Conservation (phyloP, 2,113 vertebrate species). For the Pycnonotus jocosus region DNA sequence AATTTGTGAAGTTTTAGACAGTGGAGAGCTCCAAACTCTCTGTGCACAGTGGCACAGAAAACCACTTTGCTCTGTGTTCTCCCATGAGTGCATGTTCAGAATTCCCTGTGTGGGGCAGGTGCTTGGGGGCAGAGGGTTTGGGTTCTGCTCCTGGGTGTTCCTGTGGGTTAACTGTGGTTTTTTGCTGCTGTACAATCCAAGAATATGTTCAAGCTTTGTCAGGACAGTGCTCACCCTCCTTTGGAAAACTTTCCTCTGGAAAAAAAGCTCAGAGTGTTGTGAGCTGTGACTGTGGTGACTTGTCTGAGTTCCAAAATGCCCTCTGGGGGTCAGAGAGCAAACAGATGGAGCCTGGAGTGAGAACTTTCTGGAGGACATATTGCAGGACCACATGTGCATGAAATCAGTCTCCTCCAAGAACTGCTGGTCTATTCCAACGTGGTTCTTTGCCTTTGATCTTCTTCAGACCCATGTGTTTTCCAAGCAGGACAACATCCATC, state of each 20-base stretch:
- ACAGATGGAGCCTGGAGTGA: not conserved
- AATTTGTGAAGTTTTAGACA: not conserved
- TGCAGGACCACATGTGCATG: not conserved
- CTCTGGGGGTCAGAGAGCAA: not conserved
- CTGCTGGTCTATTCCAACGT: not conserved
- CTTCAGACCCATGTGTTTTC: not conserved
- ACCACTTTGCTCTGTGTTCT: not conserved
- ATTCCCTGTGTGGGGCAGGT: not conserved
- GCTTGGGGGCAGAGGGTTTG: not conserved
- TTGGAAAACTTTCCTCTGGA: not conserved
- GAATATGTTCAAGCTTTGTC: not conserved
- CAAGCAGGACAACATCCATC: not conserved
- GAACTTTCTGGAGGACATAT: not conserved
- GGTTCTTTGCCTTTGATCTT: slow-evolving; percentile 26
- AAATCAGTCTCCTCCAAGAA: not conserved
- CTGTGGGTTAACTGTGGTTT: not conserved
- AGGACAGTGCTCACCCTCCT: not conserved
- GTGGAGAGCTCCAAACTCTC: not conserved
- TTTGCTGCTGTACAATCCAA: not conserved
- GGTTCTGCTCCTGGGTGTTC: not conserved
- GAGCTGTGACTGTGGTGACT: not conserved
- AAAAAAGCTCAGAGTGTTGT: not conserved
- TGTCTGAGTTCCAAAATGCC: not conserved
- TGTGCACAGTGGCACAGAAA: rapidly evolving
- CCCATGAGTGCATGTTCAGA: not conserved